phyloP scores from a whole-genome alignment of 2,888 invertebrate genomes.

The Brenthis daphne region DNA sequence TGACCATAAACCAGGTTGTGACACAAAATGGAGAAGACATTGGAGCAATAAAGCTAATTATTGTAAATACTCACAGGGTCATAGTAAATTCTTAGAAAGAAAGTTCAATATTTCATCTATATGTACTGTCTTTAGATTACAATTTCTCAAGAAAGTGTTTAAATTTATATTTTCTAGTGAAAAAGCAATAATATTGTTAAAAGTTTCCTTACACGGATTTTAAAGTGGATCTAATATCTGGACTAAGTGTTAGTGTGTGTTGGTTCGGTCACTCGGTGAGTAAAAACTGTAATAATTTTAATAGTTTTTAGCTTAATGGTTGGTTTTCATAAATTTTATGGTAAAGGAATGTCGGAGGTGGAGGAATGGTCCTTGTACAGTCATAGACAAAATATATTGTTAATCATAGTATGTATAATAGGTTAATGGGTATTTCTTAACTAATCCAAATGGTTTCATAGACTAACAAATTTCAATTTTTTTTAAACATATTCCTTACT shows the following conservation, averaged over 20 bases:
- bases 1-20: conserved; percentile 7
- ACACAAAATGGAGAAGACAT: conserved; percentile 1
- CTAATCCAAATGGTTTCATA: conserved; percentile 40
- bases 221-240: background rate
- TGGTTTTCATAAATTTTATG: conserved; percentile 43
- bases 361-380: conserved; percentile 51
- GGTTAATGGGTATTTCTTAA: conserved; percentile 44
- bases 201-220: background rate
- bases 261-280: background rate
- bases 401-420: conserved; percentile 44
- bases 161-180: background rate
- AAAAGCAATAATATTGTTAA: conserved; percentile 12
- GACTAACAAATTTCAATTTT: background rate
- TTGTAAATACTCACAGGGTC: conserved; percentile 16
- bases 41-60: conserved; percentile 1
- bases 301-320: conserved; percentile 40
- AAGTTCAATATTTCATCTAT: background rate
- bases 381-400: conserved; percentile 52
- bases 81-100: conserved; percentile 2
- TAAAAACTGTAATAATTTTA: conserved; percentile 39
- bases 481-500: background rate
- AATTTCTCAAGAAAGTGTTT: background rate
- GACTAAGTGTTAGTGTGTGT: conserved; percentile 8
- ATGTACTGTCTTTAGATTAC: background rate
- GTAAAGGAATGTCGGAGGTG: conserved; percentile 40